These are phyloP conservation scores for Aphis gossypii DNA, from an alignment of 1,140 invertebrate species.

Conservation along the genomic window DNA sequence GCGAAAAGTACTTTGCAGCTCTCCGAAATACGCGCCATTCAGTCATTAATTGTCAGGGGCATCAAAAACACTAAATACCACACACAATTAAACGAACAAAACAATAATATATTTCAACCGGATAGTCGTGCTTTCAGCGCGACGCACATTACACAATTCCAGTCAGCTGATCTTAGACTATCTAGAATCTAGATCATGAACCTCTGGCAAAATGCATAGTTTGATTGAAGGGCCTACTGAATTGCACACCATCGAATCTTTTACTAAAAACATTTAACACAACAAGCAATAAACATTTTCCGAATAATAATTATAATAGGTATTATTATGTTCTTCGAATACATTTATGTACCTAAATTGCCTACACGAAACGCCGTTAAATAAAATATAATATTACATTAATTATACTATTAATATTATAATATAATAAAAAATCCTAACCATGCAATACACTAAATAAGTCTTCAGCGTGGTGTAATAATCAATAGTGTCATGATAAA, in stretches of 20 bases:
- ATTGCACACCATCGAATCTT: neutral
- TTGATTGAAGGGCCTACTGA: neutral
- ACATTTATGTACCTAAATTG: neutral
- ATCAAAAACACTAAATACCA: conserved; percentile 18
- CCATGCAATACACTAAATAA: neutral
- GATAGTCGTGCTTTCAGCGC: neutral
- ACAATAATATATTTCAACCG: neutral
- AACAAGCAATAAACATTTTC: neutral
- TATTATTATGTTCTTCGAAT: neutral
- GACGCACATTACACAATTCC: neutral
- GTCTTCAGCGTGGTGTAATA: neutral
- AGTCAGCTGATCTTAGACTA: neutral
- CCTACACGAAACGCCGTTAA: neutral
- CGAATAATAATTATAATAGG: neutral
- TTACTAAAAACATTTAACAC: neutral
- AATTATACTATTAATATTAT: neutral
- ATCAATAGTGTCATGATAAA: neutral
- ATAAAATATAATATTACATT: neutral
- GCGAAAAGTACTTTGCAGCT: conserved; percentile 8
- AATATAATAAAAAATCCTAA: neutral
- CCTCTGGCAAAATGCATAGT: neutral
- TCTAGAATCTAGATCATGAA: neutral
- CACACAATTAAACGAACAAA: neutral
- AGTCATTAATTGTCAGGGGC: conserved; percentile 14
- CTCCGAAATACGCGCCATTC: neutral